Conservation (phyloP, 2,113 vertebrate species). For the Psilopsiagon aymara region DNA sequence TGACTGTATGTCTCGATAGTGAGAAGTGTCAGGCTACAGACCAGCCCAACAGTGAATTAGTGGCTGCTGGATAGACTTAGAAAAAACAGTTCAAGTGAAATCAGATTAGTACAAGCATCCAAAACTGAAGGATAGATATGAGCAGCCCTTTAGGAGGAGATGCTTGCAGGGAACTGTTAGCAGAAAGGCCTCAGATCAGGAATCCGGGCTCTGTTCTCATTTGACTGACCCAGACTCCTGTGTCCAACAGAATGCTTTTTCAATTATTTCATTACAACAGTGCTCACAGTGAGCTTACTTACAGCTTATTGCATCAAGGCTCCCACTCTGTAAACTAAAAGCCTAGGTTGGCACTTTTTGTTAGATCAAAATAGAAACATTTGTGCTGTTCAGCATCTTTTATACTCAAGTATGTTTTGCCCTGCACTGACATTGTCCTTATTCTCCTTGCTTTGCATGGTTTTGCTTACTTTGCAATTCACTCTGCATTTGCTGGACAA, state of each 20-base stretch:
- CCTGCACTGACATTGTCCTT: background rate
- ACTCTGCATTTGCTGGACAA: slow-evolving; percentile 76
- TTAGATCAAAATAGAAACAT: slow-evolving; percentile 1
- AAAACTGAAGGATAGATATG: background rate
- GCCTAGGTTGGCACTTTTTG: slow-evolving; percentile 2
- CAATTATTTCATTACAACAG: background rate
- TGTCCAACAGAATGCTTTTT: background rate
- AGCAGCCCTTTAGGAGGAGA: background rate
- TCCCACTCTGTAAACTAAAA: background rate
- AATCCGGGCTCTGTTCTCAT: background rate
- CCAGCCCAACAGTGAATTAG: background rate
- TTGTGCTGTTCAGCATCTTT: background rate
- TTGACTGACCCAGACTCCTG: background rate
- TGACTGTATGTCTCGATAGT: background rate
- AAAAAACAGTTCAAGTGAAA: background rate
- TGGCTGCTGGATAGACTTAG: background rate
- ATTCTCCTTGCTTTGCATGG: background rate
- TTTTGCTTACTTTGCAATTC: slow-evolving; percentile 84
- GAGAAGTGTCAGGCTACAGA: background rate
- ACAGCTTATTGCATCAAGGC: background rate
- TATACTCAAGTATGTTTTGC: background rate
- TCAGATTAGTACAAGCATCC: background rate
- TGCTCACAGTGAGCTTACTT: background rate
- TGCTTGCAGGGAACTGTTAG: background rate
- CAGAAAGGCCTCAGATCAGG: background rate